phyloP scores from a whole-genome alignment of 2,888 invertebrate species.

The Aporophyla lueneburgensis region DNA sequence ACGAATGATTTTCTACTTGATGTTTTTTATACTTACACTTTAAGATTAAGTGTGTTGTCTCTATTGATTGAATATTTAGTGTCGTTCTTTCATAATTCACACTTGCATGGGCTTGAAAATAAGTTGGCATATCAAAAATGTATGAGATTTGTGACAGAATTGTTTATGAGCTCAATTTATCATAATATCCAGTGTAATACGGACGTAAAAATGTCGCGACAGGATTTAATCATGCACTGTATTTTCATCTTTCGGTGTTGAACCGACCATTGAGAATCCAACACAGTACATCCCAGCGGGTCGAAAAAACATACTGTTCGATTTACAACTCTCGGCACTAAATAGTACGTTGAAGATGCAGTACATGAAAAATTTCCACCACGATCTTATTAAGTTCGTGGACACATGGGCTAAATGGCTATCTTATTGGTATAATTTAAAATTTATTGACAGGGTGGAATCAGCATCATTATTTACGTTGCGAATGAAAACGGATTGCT shows the following conservation, averaged over 20 bases:
- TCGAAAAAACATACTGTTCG: too few species aligned
- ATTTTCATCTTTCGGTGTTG: too few species aligned
- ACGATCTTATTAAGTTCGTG: too few species aligned
- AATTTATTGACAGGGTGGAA: constrained; percentile 2
- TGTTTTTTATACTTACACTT: constrained; percentile 18
- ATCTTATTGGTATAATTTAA: constrained; percentile 3
- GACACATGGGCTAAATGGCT: neutral
- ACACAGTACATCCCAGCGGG: too few species aligned
- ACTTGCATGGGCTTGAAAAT: neutral
- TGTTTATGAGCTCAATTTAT: neutral
- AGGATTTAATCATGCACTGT: too few species aligned
- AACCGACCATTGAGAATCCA: too few species aligned
- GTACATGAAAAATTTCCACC: too few species aligned
- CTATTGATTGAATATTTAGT: neutral
- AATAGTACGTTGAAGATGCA: too few species aligned
- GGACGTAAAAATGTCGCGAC: too few species aligned
- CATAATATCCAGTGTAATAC: neutral
- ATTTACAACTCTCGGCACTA: too few species aligned
- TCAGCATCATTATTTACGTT: constrained; percentile 18
- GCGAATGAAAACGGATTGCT: constrained; percentile 14
- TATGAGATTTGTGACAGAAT: neutral
- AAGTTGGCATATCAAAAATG: neutral
- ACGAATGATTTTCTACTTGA: constrained; percentile 49
- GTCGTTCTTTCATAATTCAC: neutral
- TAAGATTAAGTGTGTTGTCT: neutral